These are phyloP conservation scores for Ceyx margarethae DNA, from an alignment of 2,113 vertebrate species.

Conservation along the genomic window DNA sequence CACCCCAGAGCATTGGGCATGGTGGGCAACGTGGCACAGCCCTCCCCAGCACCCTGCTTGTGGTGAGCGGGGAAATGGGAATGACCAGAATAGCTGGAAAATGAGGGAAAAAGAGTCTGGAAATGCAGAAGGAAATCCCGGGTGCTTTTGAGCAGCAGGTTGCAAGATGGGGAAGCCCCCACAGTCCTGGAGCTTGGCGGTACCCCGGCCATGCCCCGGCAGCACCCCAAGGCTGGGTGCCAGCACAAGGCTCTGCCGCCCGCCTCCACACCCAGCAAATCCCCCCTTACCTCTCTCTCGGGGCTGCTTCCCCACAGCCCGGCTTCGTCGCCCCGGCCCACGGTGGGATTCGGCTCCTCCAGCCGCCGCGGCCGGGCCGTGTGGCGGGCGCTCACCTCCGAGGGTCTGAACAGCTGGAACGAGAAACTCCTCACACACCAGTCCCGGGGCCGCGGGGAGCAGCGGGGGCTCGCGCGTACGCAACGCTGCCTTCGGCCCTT, in stretches of 20 bases:
- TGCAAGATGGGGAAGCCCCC: neutral
- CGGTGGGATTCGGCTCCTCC: neutral
- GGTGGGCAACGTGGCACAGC: rapidly evolving
- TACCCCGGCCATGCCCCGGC: neutral
- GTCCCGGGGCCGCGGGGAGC: neutral
- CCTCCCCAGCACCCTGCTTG: rapidly evolving
- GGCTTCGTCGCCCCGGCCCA: neutral
- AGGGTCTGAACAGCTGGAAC: neutral
- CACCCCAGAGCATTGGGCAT: rapidly evolving
- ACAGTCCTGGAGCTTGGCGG: rapidly evolving
- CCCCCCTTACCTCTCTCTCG: neutral
- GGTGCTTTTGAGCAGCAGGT: rapidly evolving
- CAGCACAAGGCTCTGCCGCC: neutral
- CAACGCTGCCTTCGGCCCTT: neutral
- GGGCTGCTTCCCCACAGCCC: neutral
- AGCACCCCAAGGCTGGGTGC: too few species aligned
- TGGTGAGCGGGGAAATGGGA: neutral
- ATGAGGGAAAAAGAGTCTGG: neutral
- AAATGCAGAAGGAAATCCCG: rapidly evolving
- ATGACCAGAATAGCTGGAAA: neutral
- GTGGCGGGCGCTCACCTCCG: neutral
- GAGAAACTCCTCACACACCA: neutral
- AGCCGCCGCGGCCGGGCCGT: neutral
- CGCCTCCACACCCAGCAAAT: rapidly evolving
- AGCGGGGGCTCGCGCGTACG: rapidly evolving